Conservation (phyloP, 2,113 vertebrate genomes). For the Anthoscopus minutus region DNA sequence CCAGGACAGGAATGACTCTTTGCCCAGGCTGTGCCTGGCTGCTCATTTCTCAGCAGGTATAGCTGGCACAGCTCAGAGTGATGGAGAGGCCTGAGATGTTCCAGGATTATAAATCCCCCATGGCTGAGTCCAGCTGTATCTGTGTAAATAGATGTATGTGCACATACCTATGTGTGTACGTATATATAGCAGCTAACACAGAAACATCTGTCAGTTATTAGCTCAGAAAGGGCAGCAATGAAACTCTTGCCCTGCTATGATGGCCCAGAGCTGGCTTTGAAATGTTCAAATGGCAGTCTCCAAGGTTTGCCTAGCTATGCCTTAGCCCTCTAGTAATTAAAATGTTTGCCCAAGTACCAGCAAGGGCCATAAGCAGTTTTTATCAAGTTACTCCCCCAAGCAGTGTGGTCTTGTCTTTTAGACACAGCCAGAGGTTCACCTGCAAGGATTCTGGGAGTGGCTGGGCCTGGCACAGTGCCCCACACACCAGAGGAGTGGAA, state of each 20-base stretch:
- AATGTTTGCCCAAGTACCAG: neutral
- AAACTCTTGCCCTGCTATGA: neutral
- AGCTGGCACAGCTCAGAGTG: neutral
- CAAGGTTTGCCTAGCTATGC: neutral
- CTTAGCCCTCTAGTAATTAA: neutral
- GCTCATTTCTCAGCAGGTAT: neutral
- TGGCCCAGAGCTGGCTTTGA: neutral
- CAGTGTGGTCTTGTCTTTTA: neutral
- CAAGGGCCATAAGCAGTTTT: neutral
- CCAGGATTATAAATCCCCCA: neutral
- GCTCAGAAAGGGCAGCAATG: neutral
- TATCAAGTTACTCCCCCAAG: neutral
- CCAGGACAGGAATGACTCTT: neutral
- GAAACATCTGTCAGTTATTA: neutral
- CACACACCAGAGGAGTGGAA: neutral
- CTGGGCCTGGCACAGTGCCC: neutral
- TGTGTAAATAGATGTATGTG: too few relatives aligned
- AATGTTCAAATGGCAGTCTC: neutral
- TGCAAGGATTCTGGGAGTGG: fast-evolving
- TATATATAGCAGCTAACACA: neutral
- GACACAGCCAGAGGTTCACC: neutral
- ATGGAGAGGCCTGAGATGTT: neutral
- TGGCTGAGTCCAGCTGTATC: neutral
- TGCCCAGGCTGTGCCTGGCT: neutral
- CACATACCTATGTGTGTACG: neutral